Evolutionary conservation across 1,140 invertebrate species (phyloP).

Genomic region (Drosophila rufa): DNA sequence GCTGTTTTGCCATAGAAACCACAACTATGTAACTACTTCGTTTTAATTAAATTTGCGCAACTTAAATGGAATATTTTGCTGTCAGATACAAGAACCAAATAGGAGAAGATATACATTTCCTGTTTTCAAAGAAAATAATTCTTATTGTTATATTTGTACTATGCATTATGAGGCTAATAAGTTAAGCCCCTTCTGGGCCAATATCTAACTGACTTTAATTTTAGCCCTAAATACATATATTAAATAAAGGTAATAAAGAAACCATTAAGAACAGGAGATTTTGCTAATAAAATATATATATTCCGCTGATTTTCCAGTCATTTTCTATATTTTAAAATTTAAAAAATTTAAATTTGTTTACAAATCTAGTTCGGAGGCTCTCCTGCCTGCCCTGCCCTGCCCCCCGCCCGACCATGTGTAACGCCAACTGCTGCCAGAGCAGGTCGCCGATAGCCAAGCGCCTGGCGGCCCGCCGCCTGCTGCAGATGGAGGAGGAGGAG

Average conservation of each 20-base stretch:
- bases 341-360: no score
- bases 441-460: slow-evolving; percentile 54
- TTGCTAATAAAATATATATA: no score
- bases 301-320: not conserved
- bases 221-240: no score
- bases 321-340: not conserved
- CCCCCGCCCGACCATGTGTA: slow-evolving; percentile 45
- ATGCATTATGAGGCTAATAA: no score
- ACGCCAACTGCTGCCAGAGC: slow-evolving; percentile 43
- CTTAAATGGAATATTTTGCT: not conserved
- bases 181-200: no score
- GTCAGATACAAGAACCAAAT: not conserved
- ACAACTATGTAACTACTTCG: not conserved
- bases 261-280: no score
- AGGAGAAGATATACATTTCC: no score
- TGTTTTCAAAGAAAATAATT: no score
- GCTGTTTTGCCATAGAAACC: not conserved
- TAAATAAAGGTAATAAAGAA: no score
- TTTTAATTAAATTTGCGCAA: not conserved
- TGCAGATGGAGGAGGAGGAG: slow-evolving; percentile 17
- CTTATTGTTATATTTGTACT: no score
- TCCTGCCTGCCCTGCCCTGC: not conserved
- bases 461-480: slow-evolving; percentile 29
- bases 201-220: no score
- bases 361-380: not conserved